Percentiles rank a stretch among this genome's conserved stretches.
These are phyloP conservation scores for Colinus virginianus DNA, from an alignment of 2,113 vertebrate species.

Conservation along the genomic window DNA sequence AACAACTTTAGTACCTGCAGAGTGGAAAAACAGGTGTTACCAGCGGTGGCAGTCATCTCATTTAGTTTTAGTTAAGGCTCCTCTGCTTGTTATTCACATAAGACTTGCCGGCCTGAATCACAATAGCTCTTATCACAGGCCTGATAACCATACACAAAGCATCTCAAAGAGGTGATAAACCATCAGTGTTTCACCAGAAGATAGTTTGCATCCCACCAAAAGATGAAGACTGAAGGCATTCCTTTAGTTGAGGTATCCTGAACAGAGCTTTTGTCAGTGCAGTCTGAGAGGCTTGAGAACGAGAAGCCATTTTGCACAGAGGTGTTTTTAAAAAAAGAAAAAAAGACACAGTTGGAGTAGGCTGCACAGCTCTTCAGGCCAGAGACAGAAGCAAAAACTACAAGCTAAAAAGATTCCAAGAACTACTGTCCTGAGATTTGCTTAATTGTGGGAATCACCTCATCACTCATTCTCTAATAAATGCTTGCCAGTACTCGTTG, in stretches of 20 bases:
- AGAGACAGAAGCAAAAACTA: background rate
- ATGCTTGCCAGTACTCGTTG: background rate
- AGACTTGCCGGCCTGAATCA: background rate
- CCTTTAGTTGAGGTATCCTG: background rate
- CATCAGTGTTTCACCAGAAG: background rate
- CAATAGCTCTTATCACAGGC: background rate
- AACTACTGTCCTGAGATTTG: background rate
- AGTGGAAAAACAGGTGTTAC: fast-evolving
- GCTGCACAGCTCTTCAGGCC: background rate
- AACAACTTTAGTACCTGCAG: background rate
- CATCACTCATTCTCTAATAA: background rate
- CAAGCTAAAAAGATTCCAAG: background rate
- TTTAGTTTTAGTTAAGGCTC: background rate
- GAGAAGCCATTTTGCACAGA: background rate
- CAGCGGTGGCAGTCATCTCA: background rate
- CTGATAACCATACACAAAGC: background rate
- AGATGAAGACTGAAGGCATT: background rate
- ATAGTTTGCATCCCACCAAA: background rate
- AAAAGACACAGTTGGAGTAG: background rate
- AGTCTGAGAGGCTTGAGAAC: background rate
- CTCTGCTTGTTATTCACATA: background rate
- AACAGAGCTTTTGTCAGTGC: background rate
- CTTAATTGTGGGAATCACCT: background rate
- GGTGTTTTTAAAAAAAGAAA: background rate
- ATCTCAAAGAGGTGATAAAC: background rate